phyloP scores from a whole-genome alignment of 1,140 invertebrate genomes.

The Drosophila tropicalis region DNA sequence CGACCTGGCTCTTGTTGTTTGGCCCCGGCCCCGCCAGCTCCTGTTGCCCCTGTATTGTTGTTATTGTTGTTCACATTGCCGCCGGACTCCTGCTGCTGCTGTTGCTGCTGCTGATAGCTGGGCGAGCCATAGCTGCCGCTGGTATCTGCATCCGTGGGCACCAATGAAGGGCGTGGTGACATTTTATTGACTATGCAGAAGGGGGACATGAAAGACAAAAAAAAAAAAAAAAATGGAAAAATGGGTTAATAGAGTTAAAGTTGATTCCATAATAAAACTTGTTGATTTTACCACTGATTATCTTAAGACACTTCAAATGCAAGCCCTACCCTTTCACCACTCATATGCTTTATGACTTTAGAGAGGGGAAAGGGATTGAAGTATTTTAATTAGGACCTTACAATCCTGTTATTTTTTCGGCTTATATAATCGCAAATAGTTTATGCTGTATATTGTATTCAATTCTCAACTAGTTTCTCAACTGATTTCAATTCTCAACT shows the following conservation, averaged over 20 bases:
- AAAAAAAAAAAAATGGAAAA: neutral
- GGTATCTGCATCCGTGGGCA: constrained; percentile 83
- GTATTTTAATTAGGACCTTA: too few relatives aligned
- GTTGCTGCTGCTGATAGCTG: constrained; percentile 77
- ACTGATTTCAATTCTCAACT: too few relatives aligned
- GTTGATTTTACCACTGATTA: constrained; percentile 52
- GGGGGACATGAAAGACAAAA: constrained; percentile 61
- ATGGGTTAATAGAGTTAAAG: constrained; percentile 8
- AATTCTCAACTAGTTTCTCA: too few relatives aligned
- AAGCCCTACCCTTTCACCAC: too few relatives aligned
- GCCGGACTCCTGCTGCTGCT: constrained; percentile 68
- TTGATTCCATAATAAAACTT: constrained; percentile 41
- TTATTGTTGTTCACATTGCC: constrained; percentile 79
- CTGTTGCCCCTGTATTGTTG: constrained; percentile 44
- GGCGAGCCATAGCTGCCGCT: constrained; percentile 66
- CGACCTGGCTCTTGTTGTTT: constrained; percentile 88
- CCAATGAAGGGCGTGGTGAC: constrained; percentile 86
- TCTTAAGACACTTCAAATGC: constrained; percentile 41
- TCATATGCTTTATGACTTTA: too few relatives aligned
- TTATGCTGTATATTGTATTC: too few relatives aligned
- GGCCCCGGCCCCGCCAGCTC: constrained; percentile 83
- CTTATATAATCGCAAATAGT: too few relatives aligned
- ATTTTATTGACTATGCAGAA: constrained; percentile 86
- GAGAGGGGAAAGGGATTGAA: too few relatives aligned
- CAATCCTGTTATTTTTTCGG: too few relatives aligned